These are phyloP conservation scores for Gisinianus flammeolus DNA, from an alignment of 2,888 invertebrate genomes.

Conservation along the genomic window DNA sequence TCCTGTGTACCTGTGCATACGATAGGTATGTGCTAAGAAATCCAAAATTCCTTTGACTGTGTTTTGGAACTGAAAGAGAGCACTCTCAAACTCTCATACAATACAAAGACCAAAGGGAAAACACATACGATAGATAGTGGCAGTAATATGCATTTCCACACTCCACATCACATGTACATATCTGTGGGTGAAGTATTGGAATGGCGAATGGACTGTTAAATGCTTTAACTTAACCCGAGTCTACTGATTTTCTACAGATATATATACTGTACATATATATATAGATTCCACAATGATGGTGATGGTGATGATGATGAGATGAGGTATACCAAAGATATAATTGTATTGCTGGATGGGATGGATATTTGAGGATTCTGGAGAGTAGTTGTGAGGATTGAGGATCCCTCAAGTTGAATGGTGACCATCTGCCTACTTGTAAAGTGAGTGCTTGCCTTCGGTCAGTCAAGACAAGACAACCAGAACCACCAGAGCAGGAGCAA, in stretches of 20 bases:
- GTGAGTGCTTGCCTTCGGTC: conserved; percentile 34
- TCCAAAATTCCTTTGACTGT: background rate
- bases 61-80: background rate
- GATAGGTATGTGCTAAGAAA: too few species aligned
- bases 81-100: background rate
- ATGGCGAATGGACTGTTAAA: too few species aligned
- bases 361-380: background rate
- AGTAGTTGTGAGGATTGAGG: background rate
- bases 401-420: conserved; percentile 26
- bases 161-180: background rate
- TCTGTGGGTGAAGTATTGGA: too few species aligned
- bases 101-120: background rate
- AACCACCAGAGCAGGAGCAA: too few species aligned
- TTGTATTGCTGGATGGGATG: background rate
- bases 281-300: background rate
- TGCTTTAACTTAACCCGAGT: too few species aligned
- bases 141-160: background rate
- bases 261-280: background rate
- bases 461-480: background rate
- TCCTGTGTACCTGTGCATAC: too few species aligned
- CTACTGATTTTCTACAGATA: too few species aligned
- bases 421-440: conserved; percentile 32
- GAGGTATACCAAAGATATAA: too few species aligned
- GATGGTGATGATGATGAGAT: background rate
- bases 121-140: background rate